Evolutionary conservation across 2,888 invertebrate species (phyloP).

Genomic region (Anodontia alba): DNA sequence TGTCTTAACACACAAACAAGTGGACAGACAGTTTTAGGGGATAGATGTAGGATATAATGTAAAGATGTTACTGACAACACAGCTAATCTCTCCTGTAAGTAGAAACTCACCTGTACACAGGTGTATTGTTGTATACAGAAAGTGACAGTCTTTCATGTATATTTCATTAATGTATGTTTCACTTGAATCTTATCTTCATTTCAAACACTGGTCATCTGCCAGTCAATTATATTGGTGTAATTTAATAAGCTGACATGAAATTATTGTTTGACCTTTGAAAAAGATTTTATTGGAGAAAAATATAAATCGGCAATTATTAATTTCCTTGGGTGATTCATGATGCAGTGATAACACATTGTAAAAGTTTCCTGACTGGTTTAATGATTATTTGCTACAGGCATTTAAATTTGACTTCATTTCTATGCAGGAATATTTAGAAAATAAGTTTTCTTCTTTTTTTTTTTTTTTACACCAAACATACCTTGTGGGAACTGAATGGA

Average conservation of each 20-base stretch:
- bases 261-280: no score
- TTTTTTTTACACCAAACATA: no score
- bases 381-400: no score
- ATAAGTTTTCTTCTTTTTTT: no score
- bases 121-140: slow-evolving; percentile 9
- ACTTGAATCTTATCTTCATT: neutral
- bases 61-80: slow-evolving; percentile 22
- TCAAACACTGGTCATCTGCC: no score
- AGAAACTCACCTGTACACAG: neutral
- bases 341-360: no score
- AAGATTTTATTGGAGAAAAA: neutral
- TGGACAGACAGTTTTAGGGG: slow-evolving; percentile 19
- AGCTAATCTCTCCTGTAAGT: slow-evolving; percentile 24
- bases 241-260: no score
- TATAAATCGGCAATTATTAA: neutral
- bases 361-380: no score
- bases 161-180: slow-evolving; percentile 13
- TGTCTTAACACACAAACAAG: slow-evolving; percentile 16
- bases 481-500: no score
- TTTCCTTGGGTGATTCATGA: neutral
- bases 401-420: no score
- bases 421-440: no score
- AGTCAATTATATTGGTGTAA: no score
- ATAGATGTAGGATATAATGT: slow-evolving; percentile 17
- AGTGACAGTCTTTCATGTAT: slow-evolving; percentile 15